Base-by-base conservation (phyloP, 1,140 invertebrate genomes). In the Cydia fagiglandana region DNA sequence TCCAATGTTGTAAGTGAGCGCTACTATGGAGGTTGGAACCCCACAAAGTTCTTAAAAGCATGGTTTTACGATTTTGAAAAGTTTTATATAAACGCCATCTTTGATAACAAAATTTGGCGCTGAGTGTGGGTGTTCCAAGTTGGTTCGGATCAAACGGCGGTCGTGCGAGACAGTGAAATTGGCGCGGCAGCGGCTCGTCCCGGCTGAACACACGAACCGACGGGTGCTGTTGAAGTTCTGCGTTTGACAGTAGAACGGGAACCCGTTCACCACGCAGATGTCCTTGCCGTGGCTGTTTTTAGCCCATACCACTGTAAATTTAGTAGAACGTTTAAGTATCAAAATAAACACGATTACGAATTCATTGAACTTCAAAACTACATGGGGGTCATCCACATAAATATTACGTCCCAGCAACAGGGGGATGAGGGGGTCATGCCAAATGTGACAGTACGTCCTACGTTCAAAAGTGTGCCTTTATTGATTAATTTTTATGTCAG, bases 221-320 rank as follows among this genome's bases (percentile, higher is more conserved):
- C 38, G 13, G 1, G 38, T 24, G 0, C 47, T 24, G 0, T 74
- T 76, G 10, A 75, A 50, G 82, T 4, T 12, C 34, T 66, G 64
- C 64, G 2, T 30, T 45, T 83, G 80, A 6, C 77, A 76, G 66
- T 86, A 86, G 75, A 84, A 88, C 0, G 84, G 84, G 76, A 80
- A 86, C 3, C 86, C 86, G 30, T 83, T 78, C 1, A 84, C 53
- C n/a, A 88, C 78, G 2, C 78, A 78, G 61, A 85, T n/a, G 24
- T 79, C 73, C 53, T 83, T 83, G 0, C 86, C 86, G n/a, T 73
- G 74, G 2, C 56, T 47, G 38, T 81, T 86, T n/a, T 73, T 64
- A 3, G 81, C 78, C 79, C 82, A 84, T 2, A 73, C 38, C 10
- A 86, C 79, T 81, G 79, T 56, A 66, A 66, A 30, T 53, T 15